A percentile compares a stretch with the other conserved stretches of the same genome.
Evolutionary conservation across 2,797 vertebrate genomes (phyloP).

Genomic region (Sebastes alutus): DNA sequence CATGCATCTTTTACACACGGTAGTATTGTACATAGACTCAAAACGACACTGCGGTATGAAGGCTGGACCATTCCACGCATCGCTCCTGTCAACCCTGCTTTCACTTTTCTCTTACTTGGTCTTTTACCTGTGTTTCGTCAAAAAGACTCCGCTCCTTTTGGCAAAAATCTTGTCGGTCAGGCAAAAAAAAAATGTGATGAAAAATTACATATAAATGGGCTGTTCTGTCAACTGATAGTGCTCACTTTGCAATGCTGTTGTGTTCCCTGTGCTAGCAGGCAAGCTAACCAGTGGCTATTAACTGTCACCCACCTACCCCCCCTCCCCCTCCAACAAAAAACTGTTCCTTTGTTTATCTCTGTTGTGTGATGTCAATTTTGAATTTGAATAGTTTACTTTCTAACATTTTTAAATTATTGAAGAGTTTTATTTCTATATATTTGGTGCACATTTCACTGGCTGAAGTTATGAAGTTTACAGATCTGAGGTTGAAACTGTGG

Average conservation of each 20-base stretch:
- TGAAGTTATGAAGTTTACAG: constrained; percentile 83
- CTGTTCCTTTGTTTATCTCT: constrained; percentile 57
- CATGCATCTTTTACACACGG: constrained; percentile 77
- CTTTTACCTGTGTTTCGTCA: constrained; percentile 71
- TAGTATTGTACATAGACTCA: constrained; percentile 78
- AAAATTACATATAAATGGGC: constrained; percentile 69
- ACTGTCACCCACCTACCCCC: constrained; percentile 30
- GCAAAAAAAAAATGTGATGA: constrained; percentile 48
- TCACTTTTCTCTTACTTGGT: constrained; percentile 69
- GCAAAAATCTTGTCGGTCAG: constrained; percentile 58
- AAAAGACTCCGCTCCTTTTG: constrained; percentile 61
- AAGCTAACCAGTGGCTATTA: constrained; percentile 78
- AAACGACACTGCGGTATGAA: constrained; percentile 65
- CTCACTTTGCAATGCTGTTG: constrained; percentile 77
- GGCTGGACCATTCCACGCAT: constrained; percentile 71
- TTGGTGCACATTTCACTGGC: constrained; percentile 79
- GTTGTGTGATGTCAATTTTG: constrained; percentile 61
- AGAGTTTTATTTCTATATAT: constrained; percentile 78
- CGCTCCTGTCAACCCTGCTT: constrained; percentile 81
- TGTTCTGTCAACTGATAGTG: constrained; percentile 73
- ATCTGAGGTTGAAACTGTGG: constrained; percentile 59
- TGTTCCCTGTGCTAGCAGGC: constrained; percentile 78
- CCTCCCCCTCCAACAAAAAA: background rate
- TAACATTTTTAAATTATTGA: constrained; percentile 78
- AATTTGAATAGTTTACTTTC: constrained; percentile 72